Conservation (phyloP, 2,797 vertebrate species). For the Sparus aurata region DNA sequence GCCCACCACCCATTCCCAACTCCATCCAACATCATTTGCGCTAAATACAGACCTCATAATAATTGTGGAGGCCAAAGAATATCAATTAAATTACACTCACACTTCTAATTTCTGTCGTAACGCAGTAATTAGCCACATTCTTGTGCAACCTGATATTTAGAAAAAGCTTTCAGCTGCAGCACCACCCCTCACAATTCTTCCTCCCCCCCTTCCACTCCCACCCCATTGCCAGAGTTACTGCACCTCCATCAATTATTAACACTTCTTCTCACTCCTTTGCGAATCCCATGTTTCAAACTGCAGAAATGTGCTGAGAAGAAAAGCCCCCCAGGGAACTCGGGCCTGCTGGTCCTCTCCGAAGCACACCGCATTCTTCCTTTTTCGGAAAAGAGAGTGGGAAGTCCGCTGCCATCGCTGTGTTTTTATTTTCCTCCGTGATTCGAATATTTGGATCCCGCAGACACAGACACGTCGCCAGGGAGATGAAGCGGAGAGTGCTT, state of each 20-base stretch:
- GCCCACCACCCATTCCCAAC: constrained; percentile 5
- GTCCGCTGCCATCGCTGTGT: constrained; percentile 19
- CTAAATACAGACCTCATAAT: constrained; percentile 56
- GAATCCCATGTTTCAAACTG: constrained; percentile 76
- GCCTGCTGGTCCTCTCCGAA: constrained; percentile 47
- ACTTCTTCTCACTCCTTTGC: constrained; percentile 76
- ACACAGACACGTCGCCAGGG: constrained; percentile 30
- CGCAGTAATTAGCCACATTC: constrained; percentile 79
- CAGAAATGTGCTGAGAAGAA: constrained; percentile 62
- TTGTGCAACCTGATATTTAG: constrained; percentile 70
- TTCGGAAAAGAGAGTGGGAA: constrained; percentile 21
- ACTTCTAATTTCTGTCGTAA: constrained; percentile 77
- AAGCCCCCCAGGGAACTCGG: constrained; percentile 54
- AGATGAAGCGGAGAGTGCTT: constrained; percentile 17
- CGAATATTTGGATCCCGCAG: constrained; percentile 26
- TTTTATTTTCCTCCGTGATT: constrained; percentile 47
- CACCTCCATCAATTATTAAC: constrained; percentile 84
- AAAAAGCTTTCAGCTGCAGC: constrained; percentile 63
- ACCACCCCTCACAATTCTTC: constrained; percentile 2
- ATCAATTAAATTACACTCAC: constrained; percentile 82
- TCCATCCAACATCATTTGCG: constrained; percentile 49
- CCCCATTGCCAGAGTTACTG: constrained; percentile 57
- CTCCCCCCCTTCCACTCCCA: neutral
- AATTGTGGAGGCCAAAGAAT: constrained; percentile 72
- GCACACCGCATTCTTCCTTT: constrained; percentile 5